Base-by-base conservation (phyloP, 2,888 invertebrate species). In the Bursaphelenchus okinawaensis region DNA sequence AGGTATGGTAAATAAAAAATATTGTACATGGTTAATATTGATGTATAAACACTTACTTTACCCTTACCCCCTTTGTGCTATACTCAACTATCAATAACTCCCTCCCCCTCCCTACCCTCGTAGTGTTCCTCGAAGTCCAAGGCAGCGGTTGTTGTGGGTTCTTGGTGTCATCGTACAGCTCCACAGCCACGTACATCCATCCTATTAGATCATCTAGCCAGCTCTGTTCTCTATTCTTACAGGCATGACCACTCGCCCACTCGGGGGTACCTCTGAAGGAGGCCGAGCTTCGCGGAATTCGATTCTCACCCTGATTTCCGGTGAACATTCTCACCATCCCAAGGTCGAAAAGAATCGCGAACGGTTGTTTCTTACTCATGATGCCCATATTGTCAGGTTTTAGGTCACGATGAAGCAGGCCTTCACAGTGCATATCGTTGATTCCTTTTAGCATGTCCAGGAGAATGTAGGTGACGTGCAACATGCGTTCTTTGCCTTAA, bases 331-430 rank as follows among this genome's bases (percentile, higher is more conserved):
- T 52, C 12, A 66, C 56, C 69, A 72, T 63, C 20, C 72, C 72
- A 31, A 72, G 55, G 54, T 72, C 72, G 55, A 66, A 72, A n/a
- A 72, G 63, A 12, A 70, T 28, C 12, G 52, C 56, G n/a, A 71
- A 26, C 4, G 67, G 71, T 7, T 65, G 40, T 29, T 56, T 54
- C 16, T 22, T 23, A 20, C 65, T 66, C 26, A 55, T 16, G 52
- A 72, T 70, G 31, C 72, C 72, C 72, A 72, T 70, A 60, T 72
- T 72, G 31, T 72, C 68, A 16, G 66, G 68, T 29, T 68, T 58
- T 7, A 52, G 12, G 50, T 62, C 63, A 9, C 71, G 65, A 55
- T 72, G 72, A 16, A 72, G 57, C 16, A 72, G 31, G 12, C 72
- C 72, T 20, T 67, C 58, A 12, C 20, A 26, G 57, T 72, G 72